Base-by-base conservation (phyloP, 2,888 invertebrate species). In the Diarsia rubi region DNA sequence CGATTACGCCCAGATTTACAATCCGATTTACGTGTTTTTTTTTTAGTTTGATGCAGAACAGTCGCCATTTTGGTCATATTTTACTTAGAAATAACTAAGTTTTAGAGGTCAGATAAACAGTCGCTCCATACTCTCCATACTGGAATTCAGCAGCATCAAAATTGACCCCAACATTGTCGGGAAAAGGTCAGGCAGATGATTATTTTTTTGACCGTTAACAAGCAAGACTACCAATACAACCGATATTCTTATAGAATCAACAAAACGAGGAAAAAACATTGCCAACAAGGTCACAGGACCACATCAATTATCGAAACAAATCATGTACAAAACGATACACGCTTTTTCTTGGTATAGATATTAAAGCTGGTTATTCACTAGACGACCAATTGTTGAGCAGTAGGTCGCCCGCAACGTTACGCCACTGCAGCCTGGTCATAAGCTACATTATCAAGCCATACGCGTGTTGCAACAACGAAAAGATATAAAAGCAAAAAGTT, bases 251-350 rank as follows among this genome's bases (percentile, higher is more conserved):
- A 45, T 63, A 69, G 21, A 52, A 81, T 65, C 64, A 73, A 82
- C 24, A 74, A 71, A 69, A 84, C 44, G 60, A 78, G 77, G 79
- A 84, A 86, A 75, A 76, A 75, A 80, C 78, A 84, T 4, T 16
- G 62, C 63, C 71, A 78, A 85, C 71, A 78, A 85, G 83, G 85
- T 78, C 78, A 66, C 62, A 63, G 45, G 47, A 77, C 83, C 73
- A 79, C 80, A 86, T 86, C 84, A 86, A 86, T 86, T 86, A 87
- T 86, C 49, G 87, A 84, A 86, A 87, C 87, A 86, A 87, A 86
- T 87, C 88, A 82, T 83, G 85, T 76, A 80, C 73, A 78, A 84
- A 83, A 78, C 73, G 72, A 78, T 81, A 86, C 69, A 66, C 54
- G 67, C n/a, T 69, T 69, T 74, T 80, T 54, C 68, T 76, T 79